phyloP scores from a whole-genome alignment of 2,888 invertebrate species.

The Andricus quercusramuli region DNA sequence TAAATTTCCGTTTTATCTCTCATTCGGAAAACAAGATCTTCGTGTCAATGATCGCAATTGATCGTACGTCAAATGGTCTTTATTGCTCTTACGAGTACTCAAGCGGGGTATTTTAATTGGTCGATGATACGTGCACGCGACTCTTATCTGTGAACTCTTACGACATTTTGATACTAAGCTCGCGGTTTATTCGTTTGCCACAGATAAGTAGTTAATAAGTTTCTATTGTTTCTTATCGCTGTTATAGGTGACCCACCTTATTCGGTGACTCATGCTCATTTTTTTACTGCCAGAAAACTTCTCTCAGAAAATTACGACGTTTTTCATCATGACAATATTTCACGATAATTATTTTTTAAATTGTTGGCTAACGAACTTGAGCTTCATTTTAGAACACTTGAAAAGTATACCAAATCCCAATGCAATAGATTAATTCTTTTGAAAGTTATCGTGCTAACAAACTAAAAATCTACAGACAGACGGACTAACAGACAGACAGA shows the following conservation, averaged over 20 bases:
- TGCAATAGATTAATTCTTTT: no score
- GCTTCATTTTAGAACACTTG: no score
- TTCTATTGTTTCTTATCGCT: slow-evolving; percentile 7
- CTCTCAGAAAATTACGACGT: background rate
- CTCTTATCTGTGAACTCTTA: background rate
- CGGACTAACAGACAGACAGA: no score
- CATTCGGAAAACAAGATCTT: background rate
- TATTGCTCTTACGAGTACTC: slow-evolving; percentile 1
- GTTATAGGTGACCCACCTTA: slow-evolving; percentile 8
- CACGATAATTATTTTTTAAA: background rate
- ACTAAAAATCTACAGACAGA: no score
- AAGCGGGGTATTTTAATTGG: slow-evolving; percentile 9
- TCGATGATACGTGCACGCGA: slow-evolving; percentile 15
- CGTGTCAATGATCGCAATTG: slow-evolving; percentile 6
- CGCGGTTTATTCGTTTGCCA: slow-evolving; percentile 4
- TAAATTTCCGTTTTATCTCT: background rate
- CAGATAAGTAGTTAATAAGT: slow-evolving; percentile 14
- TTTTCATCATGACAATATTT: background rate
- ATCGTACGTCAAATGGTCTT: slow-evolving; percentile 1
- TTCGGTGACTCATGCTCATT: background rate
- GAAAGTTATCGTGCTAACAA: no score
- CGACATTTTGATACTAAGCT: background rate
- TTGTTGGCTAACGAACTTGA: no score
- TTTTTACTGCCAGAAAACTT: background rate
- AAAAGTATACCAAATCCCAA: no score